phyloP scores from a whole-genome alignment of 2,888 invertebrate species.

The Electrophaes corylata region DNA sequence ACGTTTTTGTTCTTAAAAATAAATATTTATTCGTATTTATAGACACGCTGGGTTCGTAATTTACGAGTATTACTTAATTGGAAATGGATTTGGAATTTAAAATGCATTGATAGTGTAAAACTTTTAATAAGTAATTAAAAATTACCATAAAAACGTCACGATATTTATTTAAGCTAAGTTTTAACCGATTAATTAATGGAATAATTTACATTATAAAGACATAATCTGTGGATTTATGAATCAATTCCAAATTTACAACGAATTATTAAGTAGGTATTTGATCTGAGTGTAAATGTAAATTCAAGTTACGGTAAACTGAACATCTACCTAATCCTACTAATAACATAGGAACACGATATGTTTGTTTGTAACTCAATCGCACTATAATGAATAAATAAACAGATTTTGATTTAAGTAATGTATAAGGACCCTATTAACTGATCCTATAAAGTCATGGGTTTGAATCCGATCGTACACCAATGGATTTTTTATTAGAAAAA shows the following conservation, averaged over 20 bases:
- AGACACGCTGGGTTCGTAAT: constrained; percentile 1
- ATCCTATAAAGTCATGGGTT: no score
- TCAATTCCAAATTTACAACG: constrained; percentile 28
- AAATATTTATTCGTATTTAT: no score
- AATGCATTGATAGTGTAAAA: constrained; percentile 14
- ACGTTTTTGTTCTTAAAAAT: no score
- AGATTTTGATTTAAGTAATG: not conserved
- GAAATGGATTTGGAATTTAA: constrained; percentile 14
- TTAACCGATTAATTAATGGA: constrained; percentile 48
- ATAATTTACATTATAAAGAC: constrained; percentile 52
- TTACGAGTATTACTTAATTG: constrained; percentile 14
- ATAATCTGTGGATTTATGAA: constrained; percentile 48
- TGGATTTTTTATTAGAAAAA: no score
- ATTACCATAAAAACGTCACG: constrained; percentile 21
- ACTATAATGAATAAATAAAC: not conserved
- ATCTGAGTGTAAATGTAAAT: constrained; percentile 16
- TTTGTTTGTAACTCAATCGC: not conserved
- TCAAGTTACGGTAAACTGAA: constrained; percentile 9
- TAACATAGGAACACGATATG: not conserved
- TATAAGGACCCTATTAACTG: no score
- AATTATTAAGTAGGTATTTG: constrained; percentile 20
- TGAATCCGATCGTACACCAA: no score
- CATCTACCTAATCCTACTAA: not conserved
- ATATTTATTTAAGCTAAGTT: constrained; percentile 28
- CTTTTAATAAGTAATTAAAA: constrained; percentile 21